Base-by-base conservation (phyloP, 2,888 invertebrate genomes). In the Encarsia formosa region DNA sequence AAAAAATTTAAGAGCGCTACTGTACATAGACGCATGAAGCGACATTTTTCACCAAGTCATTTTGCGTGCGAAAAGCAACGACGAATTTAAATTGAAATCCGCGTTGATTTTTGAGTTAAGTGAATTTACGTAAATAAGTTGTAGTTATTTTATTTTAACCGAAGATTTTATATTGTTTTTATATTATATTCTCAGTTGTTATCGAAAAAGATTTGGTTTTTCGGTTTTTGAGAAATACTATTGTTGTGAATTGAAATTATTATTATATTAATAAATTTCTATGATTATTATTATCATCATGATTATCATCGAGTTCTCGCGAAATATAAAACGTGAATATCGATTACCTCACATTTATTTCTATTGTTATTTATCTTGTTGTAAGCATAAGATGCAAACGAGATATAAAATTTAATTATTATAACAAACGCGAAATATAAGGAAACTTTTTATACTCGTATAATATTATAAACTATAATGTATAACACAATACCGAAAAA, bases 361-460 rank as follows among this genome's bases (percentile, higher is more conserved):
- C n/a, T 38, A 53, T 57, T 53, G 56, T 57, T 54, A 51, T 52
- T 13, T 55, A 56, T 57, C 56, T 54, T 57, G 48, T 51, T 42
- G 49, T 29, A 51, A 50, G 50, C 53, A 57, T 54, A 53, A 53
- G 53, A 56, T 56, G 50, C 53, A 53, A 53, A 56, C 47, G 53
- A 57, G 50, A 57, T 54, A 52, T 45, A 54, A 50, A 41, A 44
- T 57, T 57, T 47, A 57, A 57, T 57, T 31, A 54, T 45, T 56
- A 35, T 53, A n/a, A 49, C 31, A 37, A 48, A 46, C 48, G 49
- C 23, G 56, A 54, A 44, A 54, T 43, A 52, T 50, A 50, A 54
- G 39, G 48, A 40, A 56, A 54, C 54, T 56, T 57, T 57, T 57
- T 57, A 54, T 54, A 54, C 51, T 54, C 53, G 48, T 51, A 57